Evolutionary conservation across 2,113 vertebrate species (phyloP), one percentile per base, ranked within the genome.

Genomic region (Diphyllodes magnificus): DNA sequence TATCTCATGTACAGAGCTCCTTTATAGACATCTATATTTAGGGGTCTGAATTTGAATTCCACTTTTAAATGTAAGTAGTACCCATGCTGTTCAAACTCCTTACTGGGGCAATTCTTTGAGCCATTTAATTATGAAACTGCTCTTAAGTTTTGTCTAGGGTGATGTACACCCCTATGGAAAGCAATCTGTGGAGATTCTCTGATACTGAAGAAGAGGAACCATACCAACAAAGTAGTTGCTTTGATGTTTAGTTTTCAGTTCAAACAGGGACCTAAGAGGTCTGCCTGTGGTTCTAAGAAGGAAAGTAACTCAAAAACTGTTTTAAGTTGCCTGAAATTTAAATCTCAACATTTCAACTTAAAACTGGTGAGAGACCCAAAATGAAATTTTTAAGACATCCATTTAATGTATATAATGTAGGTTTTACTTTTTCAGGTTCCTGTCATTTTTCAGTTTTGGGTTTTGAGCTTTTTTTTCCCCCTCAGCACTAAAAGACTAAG

Each of bases 151-250:
- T 72, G 8, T 31, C 27, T 44, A 11, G 17, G 17, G 31, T 56
- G 8, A 76, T 27, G 9, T 3, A 45, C 13, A 56, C 1, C 11
- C 24, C 33, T 42, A 20, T 6, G 7, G n/a, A 22, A 61, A 86
- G 22, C 7, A 80, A 28, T 20, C 22, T 80, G 6, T 50, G 15
- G 44, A 54, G 14, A 42, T 3, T 30, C 4, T 82, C 23, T 75
- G n/a, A 28, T 22, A 15, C 0, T 2, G 11, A 3, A 69, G 31
- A 79, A 51, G 9, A 78, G 2, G 11, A 73, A 61, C 19, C 1
- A 6, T 13, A 20, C 15, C 2, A 1, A 72, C 33, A 35, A 81
- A 42, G 12, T 4, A 21, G 13, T 16, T 69, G 7, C 13, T 86
- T 42, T 30, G 8, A 11, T 45, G 5, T 12, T 92, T 60, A 33